Base-by-base conservation (phyloP, 2,113 vertebrate species). In the Laterallus jamaicensis region DNA sequence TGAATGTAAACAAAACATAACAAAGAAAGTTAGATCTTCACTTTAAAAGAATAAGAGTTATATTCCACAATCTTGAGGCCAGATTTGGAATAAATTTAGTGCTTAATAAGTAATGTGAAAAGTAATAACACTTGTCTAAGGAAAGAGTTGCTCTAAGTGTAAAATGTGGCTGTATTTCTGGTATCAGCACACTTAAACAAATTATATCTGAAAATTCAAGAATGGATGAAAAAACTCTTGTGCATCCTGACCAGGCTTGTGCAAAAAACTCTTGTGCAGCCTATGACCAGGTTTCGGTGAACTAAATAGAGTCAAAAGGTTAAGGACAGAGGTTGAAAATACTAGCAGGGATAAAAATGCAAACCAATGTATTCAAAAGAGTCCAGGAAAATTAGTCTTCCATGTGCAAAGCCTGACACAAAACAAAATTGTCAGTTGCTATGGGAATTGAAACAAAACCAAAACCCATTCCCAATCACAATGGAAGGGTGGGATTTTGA, bases 401-500 rank as follows among this genome's bases (percentile, higher is more conserved):
- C 39, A 18, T 63, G 29, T 81, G 68, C 55, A 94, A 79, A 88
- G 22, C 12, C 37, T 67, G 18, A 55, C 19, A 92, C 50, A 88
- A 92, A 92, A 66, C 10, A 81, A 81, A 29, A 70, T 75, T 90
- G 92, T 42, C 69, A 71, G 60, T 91, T 91, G 40, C 54, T 52
- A 84, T 64, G 32, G 81, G 84, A 95, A 81, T 60, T 78, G 68
- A 96, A 93, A 93, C 20, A 81, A 94, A 86, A 67, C 42, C 83
- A 93, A 94, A 91, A 26, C 8, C 66, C 32, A 42, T 42, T 96
- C 31, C 52, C 56, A 93, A 39, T 78, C 64, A 94, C 83, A 95
- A 82, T 86, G 52, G 69, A 86, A 92, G 76, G 47, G 47, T 73
- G 31, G 17, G 26, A 96, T 94, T 97, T 95, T 86, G 76, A 96